Conservation (phyloP, 2,888 invertebrate species). For the Beris chalybata region DNA sequence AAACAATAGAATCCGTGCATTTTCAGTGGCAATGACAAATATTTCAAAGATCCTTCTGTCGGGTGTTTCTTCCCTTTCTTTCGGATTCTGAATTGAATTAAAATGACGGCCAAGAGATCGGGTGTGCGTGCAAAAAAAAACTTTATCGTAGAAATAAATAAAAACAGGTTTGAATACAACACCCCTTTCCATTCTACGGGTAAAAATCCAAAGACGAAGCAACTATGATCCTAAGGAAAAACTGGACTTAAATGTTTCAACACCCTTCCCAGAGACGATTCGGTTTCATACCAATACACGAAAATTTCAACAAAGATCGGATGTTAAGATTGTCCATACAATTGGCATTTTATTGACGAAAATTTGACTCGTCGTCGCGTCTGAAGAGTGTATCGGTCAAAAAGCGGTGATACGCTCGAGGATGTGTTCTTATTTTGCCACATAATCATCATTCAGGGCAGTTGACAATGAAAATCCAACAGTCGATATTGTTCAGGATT, state of each 20-base stretch:
- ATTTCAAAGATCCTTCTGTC: constrained; percentile 17
- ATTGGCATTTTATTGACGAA: constrained; percentile 28
- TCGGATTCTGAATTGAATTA: background rate
- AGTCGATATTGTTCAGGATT: constrained; percentile 18
- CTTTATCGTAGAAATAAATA: constrained; percentile 11
- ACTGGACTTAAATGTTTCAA: constrained; percentile 25
- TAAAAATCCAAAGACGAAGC: constrained; percentile 3
- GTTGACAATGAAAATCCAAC: constrained; percentile 2
- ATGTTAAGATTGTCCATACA: constrained; percentile 11
- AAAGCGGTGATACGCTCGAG: constrained; percentile 23
- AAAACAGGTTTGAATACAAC: constrained; percentile 25
- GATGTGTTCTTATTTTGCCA: constrained; percentile 21
- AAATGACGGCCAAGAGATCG: background rate
- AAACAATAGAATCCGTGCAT: constrained; percentile 29
- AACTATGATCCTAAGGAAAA: background rate
- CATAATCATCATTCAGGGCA: constrained; percentile 9
- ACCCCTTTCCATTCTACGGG: constrained; percentile 15
- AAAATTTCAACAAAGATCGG: background rate
- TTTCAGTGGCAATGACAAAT: constrained; percentile 36
- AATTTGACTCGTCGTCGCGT: constrained; percentile 1
- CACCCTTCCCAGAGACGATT: constrained; percentile 12
- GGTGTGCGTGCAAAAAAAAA: constrained; percentile 1
- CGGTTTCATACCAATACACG: too few species aligned
- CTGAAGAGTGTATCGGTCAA: background rate
- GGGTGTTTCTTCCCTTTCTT: background rate